Evolutionary conservation across 2,888 invertebrate species (phyloP).

Genomic region (Stenchaetothrips biformis): DNA sequence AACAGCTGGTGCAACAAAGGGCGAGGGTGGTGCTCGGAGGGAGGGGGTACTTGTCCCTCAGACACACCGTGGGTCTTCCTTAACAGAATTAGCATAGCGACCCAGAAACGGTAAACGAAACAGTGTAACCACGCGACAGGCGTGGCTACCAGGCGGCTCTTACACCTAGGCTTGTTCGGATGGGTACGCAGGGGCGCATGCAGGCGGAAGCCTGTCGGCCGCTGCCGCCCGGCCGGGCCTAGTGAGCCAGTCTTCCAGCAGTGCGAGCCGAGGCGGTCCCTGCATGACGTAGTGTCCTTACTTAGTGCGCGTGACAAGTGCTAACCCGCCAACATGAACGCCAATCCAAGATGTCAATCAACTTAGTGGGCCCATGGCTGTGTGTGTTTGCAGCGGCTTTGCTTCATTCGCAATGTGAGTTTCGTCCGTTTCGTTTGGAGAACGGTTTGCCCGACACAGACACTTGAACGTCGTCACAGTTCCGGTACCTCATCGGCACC

Average conservation of each 20-base stretch:
- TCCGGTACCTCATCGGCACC: too few species aligned
- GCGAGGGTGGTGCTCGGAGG: neutral
- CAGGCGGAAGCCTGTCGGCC: too few species aligned
- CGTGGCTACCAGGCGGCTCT: neutral
- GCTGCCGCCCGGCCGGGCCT: too few species aligned
- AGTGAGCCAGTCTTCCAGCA: too few species aligned
- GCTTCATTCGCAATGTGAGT: conserved; percentile 18
- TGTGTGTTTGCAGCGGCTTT: conserved; percentile 10
- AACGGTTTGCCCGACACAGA: too few species aligned
- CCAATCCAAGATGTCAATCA: conserved; percentile 10
- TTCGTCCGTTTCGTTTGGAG: neutral
- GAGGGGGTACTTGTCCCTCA: neutral
- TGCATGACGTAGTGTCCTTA: neutral
- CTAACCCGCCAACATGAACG: neutral
- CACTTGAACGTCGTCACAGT: too few species aligned
- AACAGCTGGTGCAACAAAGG: neutral
- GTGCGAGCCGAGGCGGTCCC: neutral
- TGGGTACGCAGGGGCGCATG: too few species aligned
- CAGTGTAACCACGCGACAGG: conserved; percentile 9
- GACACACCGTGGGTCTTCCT: neutral
- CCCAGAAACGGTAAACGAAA: conserved; percentile 9
- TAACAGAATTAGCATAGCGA: conserved; percentile 23
- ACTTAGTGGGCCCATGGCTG: conserved; percentile 18
- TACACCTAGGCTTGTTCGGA: too few species aligned
- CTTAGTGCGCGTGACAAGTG: neutral